Base-by-base conservation (phyloP, 2,113 vertebrate genomes). In the Xenopus borealis region DNA sequence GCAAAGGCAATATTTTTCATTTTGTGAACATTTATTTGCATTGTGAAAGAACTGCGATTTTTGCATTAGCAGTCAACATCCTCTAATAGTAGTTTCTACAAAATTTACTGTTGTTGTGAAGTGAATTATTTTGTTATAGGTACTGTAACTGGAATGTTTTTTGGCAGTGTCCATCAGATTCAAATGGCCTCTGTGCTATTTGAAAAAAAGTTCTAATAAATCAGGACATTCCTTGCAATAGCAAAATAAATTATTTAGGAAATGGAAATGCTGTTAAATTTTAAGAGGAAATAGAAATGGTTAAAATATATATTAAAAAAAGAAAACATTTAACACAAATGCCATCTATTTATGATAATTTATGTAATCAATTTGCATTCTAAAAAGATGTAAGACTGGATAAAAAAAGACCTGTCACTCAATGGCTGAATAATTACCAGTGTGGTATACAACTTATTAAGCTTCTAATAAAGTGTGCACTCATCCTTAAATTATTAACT, bases 401-500 rank as follows among this genome's bases (percentile, higher is more conserved):
- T 69, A 13, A 17, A 7, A 76, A 73, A 79, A 63, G 30, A 80
- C 82, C 78, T 1, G 14, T 59, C 61, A 70, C 19, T 74, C 70
- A 27, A 16, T 66, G 52, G 58, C 16, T 83, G 64, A 78, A 68
- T 72, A 47, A 3, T 71, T 81, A 72, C 13, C 63, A 20, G 5
- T 53, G 33, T 17, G 69, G 30, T 8, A n/a, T 53, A 69, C 6
- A 79, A 77, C 7, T 75, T 8, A 66, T 13, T 79, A 83, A 84
- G 46, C 30, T 80, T 71, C 52, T 71, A 76, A 80, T 68, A 79
- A 62, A 45, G 19, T 47, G 55, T 76, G 20, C 61, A 75, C 58
- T 82, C 71, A 79, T 62, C 55, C 20, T 76, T 69, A 85, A 74
- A 66, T 46, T 46, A 80, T 1, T 75, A 8, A 64, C 63, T 63